Conservation (phyloP, 2,888 invertebrate species). For the Arctia plantaginis region DNA sequence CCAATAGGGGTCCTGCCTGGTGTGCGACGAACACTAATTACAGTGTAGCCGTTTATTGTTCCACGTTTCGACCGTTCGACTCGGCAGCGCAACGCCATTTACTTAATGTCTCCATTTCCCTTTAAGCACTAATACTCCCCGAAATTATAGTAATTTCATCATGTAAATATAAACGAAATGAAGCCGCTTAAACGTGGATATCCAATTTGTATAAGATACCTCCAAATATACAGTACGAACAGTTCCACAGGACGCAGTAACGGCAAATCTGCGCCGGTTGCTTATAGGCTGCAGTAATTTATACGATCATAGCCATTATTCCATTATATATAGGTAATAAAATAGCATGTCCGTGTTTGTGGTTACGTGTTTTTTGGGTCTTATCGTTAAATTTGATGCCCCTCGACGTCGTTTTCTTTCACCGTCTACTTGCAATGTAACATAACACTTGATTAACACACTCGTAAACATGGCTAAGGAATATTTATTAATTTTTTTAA, state of each 20-base stretch:
- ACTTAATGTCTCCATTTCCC: constrained; percentile 48
- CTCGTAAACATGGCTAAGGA: not conserved
- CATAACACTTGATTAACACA: not conserved
- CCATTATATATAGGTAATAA: constrained; percentile 9
- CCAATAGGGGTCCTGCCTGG: not conserved
- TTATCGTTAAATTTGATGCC: constrained; percentile 22
- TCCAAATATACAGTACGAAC: constrained; percentile 30
- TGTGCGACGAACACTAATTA: not conserved
- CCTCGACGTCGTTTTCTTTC: not conserved
- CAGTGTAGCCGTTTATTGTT: constrained; percentile 4
- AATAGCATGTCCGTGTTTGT: constrained; percentile 13
- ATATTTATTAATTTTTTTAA: not conserved
- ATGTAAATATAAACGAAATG: constrained; percentile 38
- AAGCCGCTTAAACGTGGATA: constrained; percentile 22
- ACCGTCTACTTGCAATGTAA: constrained; percentile 1
- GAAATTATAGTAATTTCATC: constrained; percentile 42
- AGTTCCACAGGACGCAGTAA: constrained; percentile 7
- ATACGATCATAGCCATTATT: constrained; percentile 20
- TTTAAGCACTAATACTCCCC: constrained; percentile 15
- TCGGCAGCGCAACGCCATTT: constrained; percentile 28
- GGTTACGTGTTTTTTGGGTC: constrained; percentile 17
- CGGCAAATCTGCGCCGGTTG: constrained; percentile 9
- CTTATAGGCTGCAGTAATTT: constrained; percentile 1
- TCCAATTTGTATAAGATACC: constrained; percentile 35
- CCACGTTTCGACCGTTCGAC: not conserved